Conservation (phyloP, 2,797 vertebrate species). For the Cryptoblepharus egeriae region DNA sequence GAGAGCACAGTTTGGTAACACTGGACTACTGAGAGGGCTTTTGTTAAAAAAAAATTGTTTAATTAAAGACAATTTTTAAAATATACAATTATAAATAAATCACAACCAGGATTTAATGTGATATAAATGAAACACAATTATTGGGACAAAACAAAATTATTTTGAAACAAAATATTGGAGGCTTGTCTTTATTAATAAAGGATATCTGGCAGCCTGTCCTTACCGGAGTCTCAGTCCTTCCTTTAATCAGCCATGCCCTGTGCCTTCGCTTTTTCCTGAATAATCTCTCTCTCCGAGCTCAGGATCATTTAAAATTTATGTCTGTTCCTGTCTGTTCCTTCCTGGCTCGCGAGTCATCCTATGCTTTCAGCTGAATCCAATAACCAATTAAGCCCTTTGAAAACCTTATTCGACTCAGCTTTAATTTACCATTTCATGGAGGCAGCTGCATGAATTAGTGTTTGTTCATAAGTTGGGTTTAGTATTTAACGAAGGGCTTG, state of each 20-base stretch:
- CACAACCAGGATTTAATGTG: too few relatives aligned
- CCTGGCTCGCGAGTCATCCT: conserved; percentile 21
- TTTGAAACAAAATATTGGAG: not conserved
- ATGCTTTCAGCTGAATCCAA: conserved; percentile 40
- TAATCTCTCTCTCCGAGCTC: not conserved
- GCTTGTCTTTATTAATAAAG: not conserved
- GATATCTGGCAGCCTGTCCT: not conserved
- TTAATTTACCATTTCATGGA: conserved; percentile 18
- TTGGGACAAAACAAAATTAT: too few relatives aligned
- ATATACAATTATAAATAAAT: too few relatives aligned
- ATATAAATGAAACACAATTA: too few relatives aligned
- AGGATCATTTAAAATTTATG: conserved; percentile 7
- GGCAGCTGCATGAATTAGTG: conserved; percentile 14
- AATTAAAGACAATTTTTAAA: too few relatives aligned
- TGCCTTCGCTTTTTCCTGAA: not conserved
- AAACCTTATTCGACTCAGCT: conserved; percentile 17
- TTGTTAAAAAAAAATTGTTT: not conserved
- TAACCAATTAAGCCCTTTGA: conserved; percentile 38
- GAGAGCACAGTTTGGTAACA: too few relatives aligned
- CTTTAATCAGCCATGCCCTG: not conserved
- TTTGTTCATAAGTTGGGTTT: not conserved
- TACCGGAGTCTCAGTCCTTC: too few relatives aligned
- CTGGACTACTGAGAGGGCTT: too few relatives aligned
- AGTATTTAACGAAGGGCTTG: not conserved
- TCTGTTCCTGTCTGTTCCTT: not conserved